Conservation (phyloP, 2,888 invertebrate genomes). For the Calephelis perditalis region DNA sequence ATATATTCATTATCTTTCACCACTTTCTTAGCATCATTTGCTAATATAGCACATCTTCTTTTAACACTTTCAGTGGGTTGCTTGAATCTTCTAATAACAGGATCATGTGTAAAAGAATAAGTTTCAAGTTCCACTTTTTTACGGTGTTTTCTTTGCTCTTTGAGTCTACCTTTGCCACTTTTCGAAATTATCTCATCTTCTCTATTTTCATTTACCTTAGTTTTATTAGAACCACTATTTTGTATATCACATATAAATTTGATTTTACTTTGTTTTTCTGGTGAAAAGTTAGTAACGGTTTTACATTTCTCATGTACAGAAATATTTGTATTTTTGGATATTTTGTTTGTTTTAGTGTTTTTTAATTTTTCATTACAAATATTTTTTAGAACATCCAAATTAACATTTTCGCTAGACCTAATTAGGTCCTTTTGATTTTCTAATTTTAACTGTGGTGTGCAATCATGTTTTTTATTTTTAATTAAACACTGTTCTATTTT, state of each 20-base stretch:
- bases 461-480: constrained; percentile 1
- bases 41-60: constrained; percentile 32
- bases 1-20: constrained; percentile 3
- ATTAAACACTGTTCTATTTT: too few relatives aligned
- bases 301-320: too few relatives aligned
- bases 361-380: too few relatives aligned
- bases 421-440: constrained; percentile 11
- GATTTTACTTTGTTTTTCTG: too few relatives aligned
- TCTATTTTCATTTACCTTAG: background rate
- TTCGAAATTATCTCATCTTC: background rate
- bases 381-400: too few relatives aligned
- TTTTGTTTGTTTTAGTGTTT: too few relatives aligned
- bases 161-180: constrained; percentile 20
- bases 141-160: constrained; percentile 14
- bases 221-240: background rate
- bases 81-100: constrained; percentile 33
- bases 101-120: constrained; percentile 19
- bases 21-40: constrained; percentile 12
- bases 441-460: constrained; percentile 13
- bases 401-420: background rate
- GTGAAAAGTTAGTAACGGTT: too few relatives aligned
- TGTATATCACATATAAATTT: too few relatives aligned
- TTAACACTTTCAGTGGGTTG: constrained; percentile 33
- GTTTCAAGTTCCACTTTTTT: constrained; percentile 15
- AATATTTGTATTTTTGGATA: too few relatives aligned